These are phyloP conservation scores for Torymus aiolomorphi DNA, from an alignment of 2,888 invertebrate genomes.

Conservation along the genomic window DNA sequence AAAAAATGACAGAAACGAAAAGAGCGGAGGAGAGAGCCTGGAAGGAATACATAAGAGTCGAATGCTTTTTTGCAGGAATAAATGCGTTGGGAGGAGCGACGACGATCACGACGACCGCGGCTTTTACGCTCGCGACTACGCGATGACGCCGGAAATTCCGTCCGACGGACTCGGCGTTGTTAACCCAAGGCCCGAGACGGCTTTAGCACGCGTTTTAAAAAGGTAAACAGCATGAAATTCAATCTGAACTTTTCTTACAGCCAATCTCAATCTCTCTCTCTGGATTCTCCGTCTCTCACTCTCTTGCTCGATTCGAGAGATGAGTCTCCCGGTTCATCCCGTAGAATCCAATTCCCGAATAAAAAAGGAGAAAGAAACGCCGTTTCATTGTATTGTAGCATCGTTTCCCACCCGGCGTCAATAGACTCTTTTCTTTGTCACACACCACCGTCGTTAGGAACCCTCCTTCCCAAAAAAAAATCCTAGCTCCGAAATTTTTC, in stretches of 20 bases:
- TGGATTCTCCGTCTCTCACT: not conserved
- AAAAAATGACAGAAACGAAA: not conserved
- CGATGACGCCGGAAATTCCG: constrained; percentile 23
- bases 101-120: not conserved
- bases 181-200: constrained; percentile 24
- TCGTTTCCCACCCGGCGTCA: no score
- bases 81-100: constrained; percentile 34
- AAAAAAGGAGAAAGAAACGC: no score
- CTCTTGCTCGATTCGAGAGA: no score
- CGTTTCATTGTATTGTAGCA: no score
- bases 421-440: no score
- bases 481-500: no score
- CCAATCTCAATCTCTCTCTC: not conserved
- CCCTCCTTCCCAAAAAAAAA: no score
- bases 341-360: no score
- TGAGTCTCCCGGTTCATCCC: no score
- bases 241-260: not conserved
- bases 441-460: no score
- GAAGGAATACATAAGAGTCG: not conserved
- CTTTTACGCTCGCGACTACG: constrained; percentile 32
- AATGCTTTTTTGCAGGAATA: constrained; percentile 43
- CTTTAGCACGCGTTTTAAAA: constrained; percentile 31
- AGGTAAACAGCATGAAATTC: constrained; percentile 38
- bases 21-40: not conserved
- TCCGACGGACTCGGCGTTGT: constrained; percentile 37